phyloP scores from a whole-genome alignment of 2,888 invertebrate genomes.

The Yponomeuta evonymella region DNA sequence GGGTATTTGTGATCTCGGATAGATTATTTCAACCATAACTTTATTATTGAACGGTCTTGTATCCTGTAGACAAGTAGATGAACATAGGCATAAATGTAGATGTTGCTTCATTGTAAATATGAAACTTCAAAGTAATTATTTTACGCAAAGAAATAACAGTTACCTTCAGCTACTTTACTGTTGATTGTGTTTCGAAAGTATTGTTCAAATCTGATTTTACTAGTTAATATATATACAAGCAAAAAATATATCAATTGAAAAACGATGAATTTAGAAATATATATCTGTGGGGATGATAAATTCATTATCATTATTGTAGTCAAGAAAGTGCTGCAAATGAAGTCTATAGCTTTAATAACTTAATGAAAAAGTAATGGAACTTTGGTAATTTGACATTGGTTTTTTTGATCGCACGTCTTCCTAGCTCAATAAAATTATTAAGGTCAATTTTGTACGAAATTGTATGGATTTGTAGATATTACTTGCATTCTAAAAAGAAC shows the following conservation, averaged over 20 bases:
- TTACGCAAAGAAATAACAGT: too few species aligned
- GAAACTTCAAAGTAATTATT: too few species aligned
- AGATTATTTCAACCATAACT: conserved; percentile 48
- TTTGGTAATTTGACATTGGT: neutral
- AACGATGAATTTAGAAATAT: conserved; percentile 34
- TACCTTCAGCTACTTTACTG: neutral
- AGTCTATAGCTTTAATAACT: conserved; percentile 19
- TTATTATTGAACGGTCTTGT: conserved; percentile 34
- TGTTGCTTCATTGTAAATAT: too few species aligned
- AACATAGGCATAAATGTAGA: neutral
- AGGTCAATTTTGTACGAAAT: neutral
- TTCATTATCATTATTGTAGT: conserved; percentile 24
- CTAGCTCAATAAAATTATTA: neutral
- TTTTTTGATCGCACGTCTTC: neutral
- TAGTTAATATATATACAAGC: neutral
- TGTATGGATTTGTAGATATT: too few species aligned
- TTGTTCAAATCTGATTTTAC: neutral
- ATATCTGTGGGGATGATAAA: conserved; percentile 33
- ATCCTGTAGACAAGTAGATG: conserved; percentile 27
- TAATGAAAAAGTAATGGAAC: neutral
- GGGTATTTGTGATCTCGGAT: conserved; percentile 50
- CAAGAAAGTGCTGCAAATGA: conserved; percentile 19
- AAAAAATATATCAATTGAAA: neutral
- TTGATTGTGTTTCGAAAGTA: neutral
- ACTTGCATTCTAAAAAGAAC: too few species aligned